Conservation (phyloP, 2,113 vertebrate genomes). For the Pituophis catenifer region DNA sequence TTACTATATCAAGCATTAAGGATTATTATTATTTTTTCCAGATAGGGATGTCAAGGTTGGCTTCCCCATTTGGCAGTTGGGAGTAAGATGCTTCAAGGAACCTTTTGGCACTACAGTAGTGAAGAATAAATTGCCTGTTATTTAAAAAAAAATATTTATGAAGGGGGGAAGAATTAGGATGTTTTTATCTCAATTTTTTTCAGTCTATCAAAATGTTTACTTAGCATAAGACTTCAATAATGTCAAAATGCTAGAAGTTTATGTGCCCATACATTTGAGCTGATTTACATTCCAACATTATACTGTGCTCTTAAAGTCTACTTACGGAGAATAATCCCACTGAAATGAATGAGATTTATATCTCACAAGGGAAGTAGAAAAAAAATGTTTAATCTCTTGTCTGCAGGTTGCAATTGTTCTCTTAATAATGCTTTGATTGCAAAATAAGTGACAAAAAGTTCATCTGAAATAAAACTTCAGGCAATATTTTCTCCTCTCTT, state of each 20-base stretch:
- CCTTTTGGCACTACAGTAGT: neutral
- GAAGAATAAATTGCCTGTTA: neutral
- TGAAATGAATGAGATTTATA: neutral
- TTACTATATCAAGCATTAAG: neutral
- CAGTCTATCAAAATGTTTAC: neutral
- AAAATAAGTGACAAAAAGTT: neutral
- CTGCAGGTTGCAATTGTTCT: neutral
- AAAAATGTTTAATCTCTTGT: neutral
- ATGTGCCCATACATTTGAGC: neutral
- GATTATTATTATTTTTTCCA: neutral
- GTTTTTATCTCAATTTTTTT: neutral
- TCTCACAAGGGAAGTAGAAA: neutral
- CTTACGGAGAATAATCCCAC: neutral
- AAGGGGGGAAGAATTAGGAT: neutral
- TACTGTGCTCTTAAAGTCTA: neutral
- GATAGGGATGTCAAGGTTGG: neutral
- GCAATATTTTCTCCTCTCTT: neutral
- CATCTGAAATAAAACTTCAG: neutral
- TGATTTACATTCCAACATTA: neutral
- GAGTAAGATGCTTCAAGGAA: neutral
- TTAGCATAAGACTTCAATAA: neutral
- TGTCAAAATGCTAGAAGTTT: neutral
- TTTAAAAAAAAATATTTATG: neutral
- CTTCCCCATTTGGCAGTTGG: neutral
- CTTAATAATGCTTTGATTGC: neutral